Base-by-base conservation (phyloP, 1,140 invertebrate genomes). In the Pogonus chalceus region DNA sequence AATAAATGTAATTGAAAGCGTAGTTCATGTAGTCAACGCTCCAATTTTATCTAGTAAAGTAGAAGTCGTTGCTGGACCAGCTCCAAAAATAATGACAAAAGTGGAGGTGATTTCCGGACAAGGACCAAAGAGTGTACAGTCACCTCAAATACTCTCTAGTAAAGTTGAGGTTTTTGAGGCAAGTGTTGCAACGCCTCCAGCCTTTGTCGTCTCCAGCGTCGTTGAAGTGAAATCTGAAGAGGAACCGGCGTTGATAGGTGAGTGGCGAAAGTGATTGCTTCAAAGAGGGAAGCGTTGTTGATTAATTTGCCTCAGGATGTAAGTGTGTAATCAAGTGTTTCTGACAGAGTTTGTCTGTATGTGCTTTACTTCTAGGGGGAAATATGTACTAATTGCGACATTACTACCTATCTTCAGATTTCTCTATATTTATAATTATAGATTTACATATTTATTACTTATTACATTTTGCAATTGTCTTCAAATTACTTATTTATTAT, bases 101-200 rank as follows among this genome's bases (percentile, higher is more conserved):
- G 75, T 80, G 20, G 76, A 79, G 71, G 73, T 79, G 16, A 69
- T 77, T 2, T 67, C 72, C 21, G 72, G 71, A 24, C 69, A 72
- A 35, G 72, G 73, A 14, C 75, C 74, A 67, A 57, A 52, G 50
- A 52, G 51, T 1, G 9, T 43, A 16, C 37, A 43, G 4, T 20
- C 54, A 9, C 58, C 58, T n/a, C 54, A 57, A 51, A 64, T 72
- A 22, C 52, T 72, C 7, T 67, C 68, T 9, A 73, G 69, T 54
- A 73, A 75, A 64, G 75, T 79, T 39, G 77, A 79, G 69, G 69
- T 78, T 18, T 69, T 35, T 47, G 49, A 20, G 16, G 20, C 2
- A 51, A 46, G 20, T 23, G 48, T 58, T n/a, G 46, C 52, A 26
- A 52, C 54, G 23, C 57, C 20, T 53, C 68, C 37, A 55, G 72